Base-by-base conservation (phyloP, 2,888 invertebrate genomes). In the Polyommatus icarus region DNA sequence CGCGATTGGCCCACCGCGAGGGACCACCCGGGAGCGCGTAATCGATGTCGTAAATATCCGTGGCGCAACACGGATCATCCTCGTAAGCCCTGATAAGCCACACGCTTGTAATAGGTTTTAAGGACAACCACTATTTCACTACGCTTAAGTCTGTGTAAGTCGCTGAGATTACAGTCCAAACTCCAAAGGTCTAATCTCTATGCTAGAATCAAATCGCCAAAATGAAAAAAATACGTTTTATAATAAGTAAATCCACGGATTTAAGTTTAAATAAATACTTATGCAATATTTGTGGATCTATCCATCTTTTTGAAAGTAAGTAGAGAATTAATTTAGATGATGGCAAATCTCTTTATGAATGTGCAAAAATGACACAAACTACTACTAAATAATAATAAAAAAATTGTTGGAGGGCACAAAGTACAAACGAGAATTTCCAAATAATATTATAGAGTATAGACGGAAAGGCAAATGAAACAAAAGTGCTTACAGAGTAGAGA, bases 21-120 rank as follows among this genome's bases (percentile, higher is more conserved):
- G 84, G 92, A 91, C 93, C 92, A 92, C 92, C 93, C 88, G 88
- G 87, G 88, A 78, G 83, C 83, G 83, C 82, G 84, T 86, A 87
- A 85, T 87, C 87, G 84, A 85, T 86, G 87, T 88, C 89, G 86
- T 92, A 91, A 93, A 92, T 90, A 89, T 87, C 83, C 80, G 84
- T 90, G 90, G 89, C 90, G 91, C 88, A 92, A 91, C 84, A 81
- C 83, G 87, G 90, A 91, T 92, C 88, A 90, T 87, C 87, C 83
- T 83, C 83, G 84, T 87, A 88, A 89, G 86, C 87, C 85, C 82
- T 87, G 91, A 91, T 92, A 91, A 92, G 87, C 86, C 80, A 85
- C 83, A 85, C 81, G 79, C 83, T 83, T 77, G 61, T 81, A 82
- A 83, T 82, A 82, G 83, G 83, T 82, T 82, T 81, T 79, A 81